Base-by-base conservation (phyloP, 1,140 invertebrate species). In the Drosophila elegans region DNA sequence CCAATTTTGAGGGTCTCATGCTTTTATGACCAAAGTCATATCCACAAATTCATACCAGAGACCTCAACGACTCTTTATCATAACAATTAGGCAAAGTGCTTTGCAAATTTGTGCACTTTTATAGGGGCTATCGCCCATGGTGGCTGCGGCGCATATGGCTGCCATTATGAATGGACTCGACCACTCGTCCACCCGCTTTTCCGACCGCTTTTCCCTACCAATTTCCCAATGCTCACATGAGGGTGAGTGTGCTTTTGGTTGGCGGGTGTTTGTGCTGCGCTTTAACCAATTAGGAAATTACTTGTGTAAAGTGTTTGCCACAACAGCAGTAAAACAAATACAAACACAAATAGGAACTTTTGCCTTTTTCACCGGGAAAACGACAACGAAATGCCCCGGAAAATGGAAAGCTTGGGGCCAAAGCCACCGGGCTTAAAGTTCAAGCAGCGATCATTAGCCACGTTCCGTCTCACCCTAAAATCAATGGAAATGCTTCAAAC, bases 251-350 rank as follows among this genome's bases (percentile, higher is more conserved):
- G 44, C 45, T 38, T 78, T 54, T 69, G 34, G 48, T 51, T 64
- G 41, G 10, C 29, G 32, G 55, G 49, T 68, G 29, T 59, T 62
- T 64, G 32, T 56, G 61, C 39, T 53, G 52, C 60, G 74, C 60
- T 81, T 83, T 59, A 80, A 69, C 81, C 81, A 84, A 84, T 84
- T 84, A 85, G 81, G 59, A 84, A 85, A 84, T 85, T 84, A 80
- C 73, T 85, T 69, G 72, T 63, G 76, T 60, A 84, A 84, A 83
- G 56, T 60, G 80, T 54, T 67, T 67, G 60, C 74, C 51, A 64
- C 72, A 74, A 63, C 32, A 63, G 42, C 67, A 38, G 29, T 42
- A 46, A 13, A 45, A 52, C 51, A 78, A 27, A 61, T 48, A 54
- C 56, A 78, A 27, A 61, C 41, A 54, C 56, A 41, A 72, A 41